These are phyloP conservation scores for Zeus faber DNA, from an alignment of 2,113 vertebrate species.

Conservation along the genomic window DNA sequence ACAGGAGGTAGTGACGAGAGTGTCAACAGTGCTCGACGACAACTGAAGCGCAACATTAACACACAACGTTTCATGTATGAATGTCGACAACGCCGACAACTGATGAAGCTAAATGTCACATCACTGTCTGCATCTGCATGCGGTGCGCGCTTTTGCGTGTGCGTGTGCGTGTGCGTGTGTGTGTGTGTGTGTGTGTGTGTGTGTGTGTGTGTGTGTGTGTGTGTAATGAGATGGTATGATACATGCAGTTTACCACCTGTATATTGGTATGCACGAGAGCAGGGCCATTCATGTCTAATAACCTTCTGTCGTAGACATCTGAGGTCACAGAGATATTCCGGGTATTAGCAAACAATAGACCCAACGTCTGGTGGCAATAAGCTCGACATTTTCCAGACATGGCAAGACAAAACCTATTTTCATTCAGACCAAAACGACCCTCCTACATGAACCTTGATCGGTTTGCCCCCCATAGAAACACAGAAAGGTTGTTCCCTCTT, in stretches of 20 bases:
- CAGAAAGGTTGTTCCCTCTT: no score
- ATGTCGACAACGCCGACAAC: constrained; percentile 64
- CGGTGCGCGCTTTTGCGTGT: background rate
- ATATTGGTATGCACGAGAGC: background rate
- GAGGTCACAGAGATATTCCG: background rate
- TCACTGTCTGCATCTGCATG: constrained; percentile 46
- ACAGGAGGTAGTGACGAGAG: constrained; percentile 50
- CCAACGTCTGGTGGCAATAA: background rate
- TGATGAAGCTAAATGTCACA: constrained; percentile 70
- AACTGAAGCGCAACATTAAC: constrained; percentile 60
- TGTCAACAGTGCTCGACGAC: constrained; percentile 50
- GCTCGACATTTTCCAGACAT: background rate
- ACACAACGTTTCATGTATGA: constrained; percentile 61
- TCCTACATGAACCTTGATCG: no score
- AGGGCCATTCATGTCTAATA: background rate
- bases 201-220: background rate
- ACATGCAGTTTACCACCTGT: background rate
- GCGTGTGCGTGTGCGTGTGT: background rate
- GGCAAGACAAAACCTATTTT: no score
- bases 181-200: background rate
- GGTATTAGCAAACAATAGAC: background rate
- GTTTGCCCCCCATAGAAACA: no score
- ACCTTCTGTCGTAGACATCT: background rate
- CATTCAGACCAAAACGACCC: no score
- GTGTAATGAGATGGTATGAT: background rate